phyloP scores from a whole-genome alignment of 2,797 vertebrate genomes.

The Cuniculus paca region DNA sequence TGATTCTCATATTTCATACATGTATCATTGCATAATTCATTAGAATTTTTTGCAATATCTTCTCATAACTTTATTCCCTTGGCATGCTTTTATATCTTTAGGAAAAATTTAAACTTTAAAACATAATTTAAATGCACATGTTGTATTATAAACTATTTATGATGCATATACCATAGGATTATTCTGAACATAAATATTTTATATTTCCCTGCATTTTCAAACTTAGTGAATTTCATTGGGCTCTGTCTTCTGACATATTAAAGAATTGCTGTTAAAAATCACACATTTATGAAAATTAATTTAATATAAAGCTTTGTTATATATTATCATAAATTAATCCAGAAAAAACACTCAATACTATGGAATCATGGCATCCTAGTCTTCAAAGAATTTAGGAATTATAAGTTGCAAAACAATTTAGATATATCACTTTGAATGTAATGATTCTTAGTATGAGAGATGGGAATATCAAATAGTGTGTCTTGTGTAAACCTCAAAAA shows the following conservation, averaged over 20 bases:
- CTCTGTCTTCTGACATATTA: neutral
- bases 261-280: neutral
- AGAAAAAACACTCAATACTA: neutral
- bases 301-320: neutral
- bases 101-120: neutral
- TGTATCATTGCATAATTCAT: neutral
- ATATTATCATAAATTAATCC: neutral
- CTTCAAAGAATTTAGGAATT: neutral
- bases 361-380: neutral
- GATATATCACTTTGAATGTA: neutral
- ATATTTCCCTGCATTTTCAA: conserved; percentile 13
- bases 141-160: neutral
- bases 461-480: neutral
- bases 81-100: neutral
- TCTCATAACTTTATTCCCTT: neutral
- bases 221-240: neutral
- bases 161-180: neutral
- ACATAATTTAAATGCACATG: neutral
- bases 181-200: neutral
- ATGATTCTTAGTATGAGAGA: neutral
- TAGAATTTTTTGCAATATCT: neutral
- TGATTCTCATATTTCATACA: neutral
- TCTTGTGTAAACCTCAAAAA: neutral
- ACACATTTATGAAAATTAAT: neutral
- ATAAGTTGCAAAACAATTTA: neutral